A percentile compares a stretch with the other conserved stretches of the same genome.
Conservation (phyloP, 2,113 vertebrate genomes). For the Cynopterus brachyotis region DNA sequence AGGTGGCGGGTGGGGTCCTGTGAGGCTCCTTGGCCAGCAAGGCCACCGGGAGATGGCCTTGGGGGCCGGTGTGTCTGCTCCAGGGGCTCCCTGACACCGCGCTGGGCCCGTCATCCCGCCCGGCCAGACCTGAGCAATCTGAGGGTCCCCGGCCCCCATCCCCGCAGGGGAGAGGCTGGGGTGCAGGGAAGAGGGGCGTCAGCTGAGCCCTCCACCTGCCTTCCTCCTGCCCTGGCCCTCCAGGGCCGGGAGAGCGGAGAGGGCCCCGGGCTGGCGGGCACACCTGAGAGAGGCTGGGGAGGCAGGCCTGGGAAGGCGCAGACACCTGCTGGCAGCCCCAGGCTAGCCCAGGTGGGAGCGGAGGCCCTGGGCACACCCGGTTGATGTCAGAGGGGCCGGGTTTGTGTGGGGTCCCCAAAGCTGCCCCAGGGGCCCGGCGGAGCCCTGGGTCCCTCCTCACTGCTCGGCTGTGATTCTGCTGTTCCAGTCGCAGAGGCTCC, state of each 20-base stretch:
- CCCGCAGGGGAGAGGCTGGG: neutral
- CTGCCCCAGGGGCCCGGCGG: neutral
- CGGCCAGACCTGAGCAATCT: neutral
- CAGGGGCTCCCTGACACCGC: neutral
- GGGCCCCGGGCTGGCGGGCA: neutral
- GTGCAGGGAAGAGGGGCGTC: too few species aligned
- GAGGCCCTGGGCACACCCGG: accelerated
- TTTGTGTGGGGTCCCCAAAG: neutral
- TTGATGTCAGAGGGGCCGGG: neutral
- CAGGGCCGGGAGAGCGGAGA: neutral
- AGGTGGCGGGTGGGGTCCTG: neutral
- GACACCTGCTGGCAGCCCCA: neutral
- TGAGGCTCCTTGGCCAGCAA: neutral
- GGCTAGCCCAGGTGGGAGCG: neutral
- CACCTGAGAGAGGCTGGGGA: neutral
- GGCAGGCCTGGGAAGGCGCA: neutral
- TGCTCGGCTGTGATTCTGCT: neutral
- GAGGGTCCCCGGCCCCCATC: neutral
- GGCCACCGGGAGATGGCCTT: neutral
- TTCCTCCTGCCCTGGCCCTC: neutral
- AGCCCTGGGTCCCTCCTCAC: too few species aligned
- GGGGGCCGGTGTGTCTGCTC: neutral
- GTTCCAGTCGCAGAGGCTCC: neutral
- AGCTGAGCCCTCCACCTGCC: neutral
- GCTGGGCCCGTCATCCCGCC: neutral